Percentiles rank a stretch among this genome's conserved stretches.
Evolutionary conservation across 1,140 invertebrate genomes (phyloP).

Genomic region (Cryptotermes secundus): DNA sequence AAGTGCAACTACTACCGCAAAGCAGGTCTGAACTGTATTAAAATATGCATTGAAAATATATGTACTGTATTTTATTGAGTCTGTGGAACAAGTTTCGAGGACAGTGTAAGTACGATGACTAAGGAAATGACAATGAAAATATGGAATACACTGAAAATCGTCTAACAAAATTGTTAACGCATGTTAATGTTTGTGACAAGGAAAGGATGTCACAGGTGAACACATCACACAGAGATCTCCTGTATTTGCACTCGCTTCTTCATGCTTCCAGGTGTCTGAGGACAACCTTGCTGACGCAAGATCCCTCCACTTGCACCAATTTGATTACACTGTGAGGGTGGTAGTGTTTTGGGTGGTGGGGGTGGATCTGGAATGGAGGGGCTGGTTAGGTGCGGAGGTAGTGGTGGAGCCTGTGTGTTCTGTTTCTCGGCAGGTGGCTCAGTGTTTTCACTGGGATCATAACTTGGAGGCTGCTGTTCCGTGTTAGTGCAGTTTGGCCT

Average conservation of each 20-base stretch:
- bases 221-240: conserved; percentile 76
- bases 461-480: conserved; percentile 56
- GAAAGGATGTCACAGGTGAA: background rate
- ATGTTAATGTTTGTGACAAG: background rate
- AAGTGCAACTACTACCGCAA: too few species aligned
- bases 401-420: too few species aligned
- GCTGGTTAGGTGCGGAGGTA: conserved; percentile 38
- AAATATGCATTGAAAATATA: conserved; percentile 25
- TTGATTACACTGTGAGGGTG: conserved; percentile 43
- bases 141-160: conserved; percentile 13
- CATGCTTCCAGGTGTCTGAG: conserved; percentile 62
- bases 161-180: background rate
- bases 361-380: conserved; percentile 45
- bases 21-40: too few species aligned
- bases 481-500: conserved; percentile 40
- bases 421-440: background rate
- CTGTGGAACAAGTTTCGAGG: too few species aligned
- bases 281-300: conserved; percentile 56
- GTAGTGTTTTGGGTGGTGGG: conserved; percentile 62
- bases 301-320: conserved; percentile 53
- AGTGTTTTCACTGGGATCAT: conserved; percentile 42
- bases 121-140: background rate
- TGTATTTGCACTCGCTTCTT: conserved; percentile 86
- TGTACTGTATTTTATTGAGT: background rate
- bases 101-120: background rate